Base-by-base conservation (phyloP, 1,140 invertebrate genomes). In the Sycophila sp. region DNA sequence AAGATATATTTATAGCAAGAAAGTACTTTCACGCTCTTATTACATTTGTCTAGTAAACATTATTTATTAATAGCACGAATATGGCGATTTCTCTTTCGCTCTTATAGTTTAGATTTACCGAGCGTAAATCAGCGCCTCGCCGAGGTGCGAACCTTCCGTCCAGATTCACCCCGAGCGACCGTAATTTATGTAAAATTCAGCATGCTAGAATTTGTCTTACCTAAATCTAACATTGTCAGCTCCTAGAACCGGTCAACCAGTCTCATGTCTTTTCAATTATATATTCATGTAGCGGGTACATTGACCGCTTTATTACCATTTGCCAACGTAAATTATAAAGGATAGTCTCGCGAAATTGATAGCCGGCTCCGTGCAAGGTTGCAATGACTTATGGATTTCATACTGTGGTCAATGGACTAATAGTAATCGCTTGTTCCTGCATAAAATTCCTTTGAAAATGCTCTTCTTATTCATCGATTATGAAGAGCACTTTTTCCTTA, bases 241-340 rank as follows among this genome's bases (percentile, higher is more conserved):
- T 13, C 26, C 38, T 22, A 19, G 17, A n/a, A n/a, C 30, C 36
- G 22, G 28, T 62, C n/a, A 60, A 60, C n/a, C 36, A 15, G 40
- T 65, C 17, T n/a, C n/a, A n/a, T n/a, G n/a, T n/a, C n/a, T n/a
- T n/a, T 38, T 17, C 36, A 32, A 40, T 51, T 28, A 17, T 42
- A 45, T 17, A 40, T 45, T 4, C 6, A 30, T 13, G 45, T 19
- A 55, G 36, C 45, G 28, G 36, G 38, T 22, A n/a, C 40, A 17
- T 26, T 10, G 42, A 19, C 10, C 8, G 15, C 47, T 65, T 38
- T 38, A 51, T 38, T 24, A 15, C 26, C 38, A n/a, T 68, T 59
- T 68, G 42, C 65, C 28, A 68, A 59, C 55, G 32, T 68, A 68
- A 68, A 68, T 68, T 68, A 68, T 59, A 58, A 22, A 58, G 38